A percentile compares a stretch with the other conserved stretches of the same genome.
These are phyloP conservation scores for Engystomops pustulosus DNA, from an alignment of 2,113 vertebrate genomes.

Conservation along the genomic window DNA sequence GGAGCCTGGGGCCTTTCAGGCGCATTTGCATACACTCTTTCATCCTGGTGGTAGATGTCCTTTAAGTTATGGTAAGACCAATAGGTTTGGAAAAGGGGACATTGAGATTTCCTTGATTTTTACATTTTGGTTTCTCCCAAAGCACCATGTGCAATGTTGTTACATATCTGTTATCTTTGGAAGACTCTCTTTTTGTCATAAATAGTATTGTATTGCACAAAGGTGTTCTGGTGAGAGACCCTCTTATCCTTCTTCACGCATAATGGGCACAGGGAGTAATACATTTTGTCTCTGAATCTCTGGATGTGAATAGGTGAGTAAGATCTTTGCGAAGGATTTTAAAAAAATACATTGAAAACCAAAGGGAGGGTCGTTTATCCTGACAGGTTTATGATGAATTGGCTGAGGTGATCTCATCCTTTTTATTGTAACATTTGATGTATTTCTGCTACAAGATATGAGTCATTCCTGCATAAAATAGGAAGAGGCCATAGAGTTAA, in stretches of 20 bases:
- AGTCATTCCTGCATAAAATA: slow-evolving; percentile 32
- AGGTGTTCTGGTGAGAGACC: background rate
- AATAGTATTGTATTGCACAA: background rate
- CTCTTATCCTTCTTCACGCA: background rate
- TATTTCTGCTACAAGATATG: slow-evolving; percentile 42
- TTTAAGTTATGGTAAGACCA: too few relatives aligned
- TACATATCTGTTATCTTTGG: too few relatives aligned
- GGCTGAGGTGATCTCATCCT: slow-evolving; percentile 27
- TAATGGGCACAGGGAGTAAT: background rate
- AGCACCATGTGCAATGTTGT: too few relatives aligned
- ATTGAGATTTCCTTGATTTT: too few relatives aligned
- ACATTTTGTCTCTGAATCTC: background rate
- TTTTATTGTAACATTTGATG: slow-evolving; percentile 21
- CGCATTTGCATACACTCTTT: too few relatives aligned
- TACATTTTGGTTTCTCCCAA: too few relatives aligned
- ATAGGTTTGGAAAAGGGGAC: too few relatives aligned
- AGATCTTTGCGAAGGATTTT: background rate
- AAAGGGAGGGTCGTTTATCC: slow-evolving; percentile 10
- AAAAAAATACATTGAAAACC: background rate
- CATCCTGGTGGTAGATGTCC: too few relatives aligned
- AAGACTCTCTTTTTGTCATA: background rate
- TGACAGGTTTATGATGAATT: slow-evolving; percentile 39
- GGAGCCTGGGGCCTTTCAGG: too few relatives aligned
- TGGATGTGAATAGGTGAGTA: background rate
- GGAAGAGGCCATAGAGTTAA: background rate